phyloP scores from a whole-genome alignment of 2,797 vertebrate genomes.

The Gymnocypris eckloni region DNA sequence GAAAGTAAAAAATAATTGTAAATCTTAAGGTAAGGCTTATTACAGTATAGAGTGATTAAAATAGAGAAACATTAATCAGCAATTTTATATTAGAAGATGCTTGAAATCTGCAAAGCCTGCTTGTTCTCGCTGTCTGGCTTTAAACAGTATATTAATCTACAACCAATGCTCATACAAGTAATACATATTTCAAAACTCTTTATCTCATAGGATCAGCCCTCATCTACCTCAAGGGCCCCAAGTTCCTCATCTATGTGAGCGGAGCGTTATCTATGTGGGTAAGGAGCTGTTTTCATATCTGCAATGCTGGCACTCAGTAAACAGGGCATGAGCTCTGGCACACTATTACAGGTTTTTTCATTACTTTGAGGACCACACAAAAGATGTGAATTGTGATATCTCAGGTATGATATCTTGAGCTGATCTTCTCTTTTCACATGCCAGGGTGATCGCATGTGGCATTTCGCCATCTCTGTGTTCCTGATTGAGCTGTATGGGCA shows the following conservation, averaged over 20 bases:
- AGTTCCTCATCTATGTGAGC: constrained; percentile 82
- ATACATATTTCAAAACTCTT: constrained; percentile 1
- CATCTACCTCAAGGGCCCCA: constrained; percentile 78
- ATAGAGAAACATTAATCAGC: neutral
- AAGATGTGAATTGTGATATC: neutral
- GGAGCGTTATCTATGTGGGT: constrained; percentile 83
- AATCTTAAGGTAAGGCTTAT: neutral
- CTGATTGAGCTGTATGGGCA: constrained; percentile 80
- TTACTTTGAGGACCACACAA: neutral
- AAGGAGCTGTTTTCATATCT: constrained; percentile 66
- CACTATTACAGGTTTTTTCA: neutral
- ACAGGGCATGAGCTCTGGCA: neutral
- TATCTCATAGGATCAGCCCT: constrained; percentile 73
- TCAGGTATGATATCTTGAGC: constrained; percentile 23
- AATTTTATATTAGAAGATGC: neutral
- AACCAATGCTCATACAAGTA: neutral
- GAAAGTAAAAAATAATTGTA: neutral
- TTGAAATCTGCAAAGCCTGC: neutral
- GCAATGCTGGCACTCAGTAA: neutral
- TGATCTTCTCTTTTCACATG: constrained; percentile 41
- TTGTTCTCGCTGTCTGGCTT: constrained; percentile 2
- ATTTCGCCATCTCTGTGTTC: constrained; percentile 84
- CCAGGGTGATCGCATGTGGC: constrained; percentile 83
- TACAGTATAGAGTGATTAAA: neutral
- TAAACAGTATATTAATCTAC: neutral